Conservation (phyloP, 2,888 invertebrate genomes). For the Sisyra terminalis region DNA sequence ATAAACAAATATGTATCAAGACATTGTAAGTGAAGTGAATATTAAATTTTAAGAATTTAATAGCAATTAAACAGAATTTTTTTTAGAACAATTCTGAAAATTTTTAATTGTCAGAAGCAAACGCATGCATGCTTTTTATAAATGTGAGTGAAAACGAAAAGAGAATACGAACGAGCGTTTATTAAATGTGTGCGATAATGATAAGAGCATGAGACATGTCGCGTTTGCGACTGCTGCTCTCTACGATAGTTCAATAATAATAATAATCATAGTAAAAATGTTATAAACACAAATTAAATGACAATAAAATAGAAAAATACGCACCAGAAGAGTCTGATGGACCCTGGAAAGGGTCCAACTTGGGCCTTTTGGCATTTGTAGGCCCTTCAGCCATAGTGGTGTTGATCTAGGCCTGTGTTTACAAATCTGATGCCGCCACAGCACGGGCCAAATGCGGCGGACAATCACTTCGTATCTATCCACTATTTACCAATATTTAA, state of each 20-base stretch:
- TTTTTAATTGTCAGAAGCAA: no score
- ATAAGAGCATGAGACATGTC: constrained; percentile 1
- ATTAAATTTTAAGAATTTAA: no score
- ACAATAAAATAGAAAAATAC: constrained; percentile 20
- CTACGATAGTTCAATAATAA: background rate
- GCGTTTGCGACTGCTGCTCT: background rate
- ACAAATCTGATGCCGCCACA: constrained; percentile 36
- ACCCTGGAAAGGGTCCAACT: constrained; percentile 74
- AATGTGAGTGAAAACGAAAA: no score
- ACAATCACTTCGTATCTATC: constrained; percentile 24
- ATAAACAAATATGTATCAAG: no score
- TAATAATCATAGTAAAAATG: background rate
- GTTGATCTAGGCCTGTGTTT: constrained; percentile 32
- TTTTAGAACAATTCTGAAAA: no score
- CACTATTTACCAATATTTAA: constrained; percentile 27
- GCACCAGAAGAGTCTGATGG: constrained; percentile 67
- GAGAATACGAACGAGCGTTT: no score
- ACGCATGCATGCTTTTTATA: no score
- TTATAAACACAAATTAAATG: constrained; percentile 1
- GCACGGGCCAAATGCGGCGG: constrained; percentile 26
- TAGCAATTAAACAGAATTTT: no score
- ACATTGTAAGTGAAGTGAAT: no score
- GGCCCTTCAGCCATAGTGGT: constrained; percentile 83
- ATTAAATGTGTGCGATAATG: constrained; percentile 14
- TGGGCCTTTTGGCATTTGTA: constrained; percentile 84